Base-by-base conservation (phyloP, 2,797 vertebrate species). In the Paguma larvata region DNA sequence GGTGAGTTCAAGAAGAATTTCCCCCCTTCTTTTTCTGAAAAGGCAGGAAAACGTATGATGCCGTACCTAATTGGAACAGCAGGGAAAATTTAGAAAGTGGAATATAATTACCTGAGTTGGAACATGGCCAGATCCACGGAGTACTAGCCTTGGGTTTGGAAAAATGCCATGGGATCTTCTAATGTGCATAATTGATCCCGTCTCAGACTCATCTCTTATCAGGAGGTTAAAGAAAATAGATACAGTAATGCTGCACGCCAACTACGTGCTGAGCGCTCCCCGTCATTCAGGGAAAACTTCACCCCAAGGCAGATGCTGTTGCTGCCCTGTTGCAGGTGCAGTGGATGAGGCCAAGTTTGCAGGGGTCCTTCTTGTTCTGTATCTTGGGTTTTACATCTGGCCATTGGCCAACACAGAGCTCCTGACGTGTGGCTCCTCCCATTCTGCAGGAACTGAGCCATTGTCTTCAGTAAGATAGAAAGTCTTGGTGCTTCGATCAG, bases 31-130 rank as follows among this genome's bases (percentile, higher is more conserved):
- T 90, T 73, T 68, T 14, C 32, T 25, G 19, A 83, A 93, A 92
- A 89, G 32, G 41, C 77, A 85, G 32, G 77, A 86, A 90, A 93
- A 59, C 0, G 27, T 93, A 94, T 15, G 87, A 85, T 32, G 32
- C 67, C 91, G 8, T 84, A 67, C 18, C 51, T 93, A 94, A 95
- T 56, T 77, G 77, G 94, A 97, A 89, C 85, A 97, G 41, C 83
- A 86, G 75, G 79, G 70, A 44, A 91, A 84, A 88, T 94, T 96
- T 88, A 89, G 72, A 82, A 92, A 94, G 59, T 32, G 15, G 91
- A 94, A 82, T 86, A 44, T 95, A 96, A 97, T 95, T 93, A 96
- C 93, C 65, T 91, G 90, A 87, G 14, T 62, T 94, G 92, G 75
- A 96, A 78, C 27, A 34, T 85, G 5, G 46, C 85, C 90, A 96